Evolutionary conservation across 2,888 invertebrate species (phyloP).

Genomic region (Aphrophora alni): DNA sequence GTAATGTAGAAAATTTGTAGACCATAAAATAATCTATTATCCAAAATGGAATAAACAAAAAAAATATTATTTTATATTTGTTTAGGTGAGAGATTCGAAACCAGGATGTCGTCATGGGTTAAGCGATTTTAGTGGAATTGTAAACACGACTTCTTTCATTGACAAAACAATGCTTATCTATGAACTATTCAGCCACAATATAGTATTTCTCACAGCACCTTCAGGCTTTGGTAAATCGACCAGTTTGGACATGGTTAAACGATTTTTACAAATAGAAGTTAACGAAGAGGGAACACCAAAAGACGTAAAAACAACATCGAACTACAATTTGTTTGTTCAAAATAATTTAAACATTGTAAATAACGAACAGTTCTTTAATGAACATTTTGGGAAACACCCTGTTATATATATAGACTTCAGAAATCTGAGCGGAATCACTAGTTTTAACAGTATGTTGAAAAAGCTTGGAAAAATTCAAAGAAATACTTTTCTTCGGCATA

Average conservation of each 20-base stretch:
- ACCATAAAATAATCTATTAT: too few species aligned
- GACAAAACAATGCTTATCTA: background rate
- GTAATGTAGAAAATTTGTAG: too few species aligned
- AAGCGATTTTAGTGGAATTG: background rate
- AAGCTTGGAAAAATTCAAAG: background rate
- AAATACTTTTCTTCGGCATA: background rate
- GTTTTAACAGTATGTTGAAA: background rate
- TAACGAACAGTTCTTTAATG: background rate
- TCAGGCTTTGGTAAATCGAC: background rate
- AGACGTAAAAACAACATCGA: background rate
- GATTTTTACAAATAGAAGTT: background rate
- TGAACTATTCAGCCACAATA: background rate
- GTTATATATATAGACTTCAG: background rate
- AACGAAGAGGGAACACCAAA: background rate
- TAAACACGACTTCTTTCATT: background rate
- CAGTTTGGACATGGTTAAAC: background rate
- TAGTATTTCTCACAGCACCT: background rate
- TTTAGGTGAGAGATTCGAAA: background rate
- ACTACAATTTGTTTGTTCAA: background rate
- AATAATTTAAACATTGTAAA: background rate
- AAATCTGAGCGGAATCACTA: background rate
- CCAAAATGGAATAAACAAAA: too few species aligned
- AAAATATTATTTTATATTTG: too few species aligned
- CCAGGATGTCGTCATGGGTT: background rate
- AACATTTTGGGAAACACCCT: background rate